Percentiles rank a stretch among this genome's conserved stretches.
phyloP scores from a whole-genome alignment of 2,113 vertebrate genomes.

The Caloenas nicobarica region DNA sequence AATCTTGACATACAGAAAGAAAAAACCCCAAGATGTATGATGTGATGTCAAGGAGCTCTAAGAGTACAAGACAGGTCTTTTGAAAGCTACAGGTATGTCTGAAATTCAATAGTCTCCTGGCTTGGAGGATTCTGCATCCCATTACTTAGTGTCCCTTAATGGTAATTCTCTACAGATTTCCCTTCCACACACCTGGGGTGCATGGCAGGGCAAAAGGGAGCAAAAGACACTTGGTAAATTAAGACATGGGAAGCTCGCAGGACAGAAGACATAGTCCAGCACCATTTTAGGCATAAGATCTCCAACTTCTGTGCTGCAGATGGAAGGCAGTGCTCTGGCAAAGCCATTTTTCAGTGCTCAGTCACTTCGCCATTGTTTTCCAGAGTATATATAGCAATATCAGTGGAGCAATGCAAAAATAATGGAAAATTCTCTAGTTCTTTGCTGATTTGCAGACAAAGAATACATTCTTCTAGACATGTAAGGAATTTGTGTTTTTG shows the following conservation, averaged over 20 bases:
- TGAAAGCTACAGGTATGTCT: not conserved
- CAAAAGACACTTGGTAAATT: not conserved
- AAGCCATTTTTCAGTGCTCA: not conserved
- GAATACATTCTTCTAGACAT: not conserved
- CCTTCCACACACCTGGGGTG: too few relatives aligned
- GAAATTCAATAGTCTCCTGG: not conserved
- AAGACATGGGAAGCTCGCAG: not conserved
- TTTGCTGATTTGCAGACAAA: not conserved
- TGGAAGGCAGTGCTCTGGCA: not conserved
- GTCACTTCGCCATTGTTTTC: not conserved
- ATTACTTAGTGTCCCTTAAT: not conserved
- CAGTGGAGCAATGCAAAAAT: not conserved
- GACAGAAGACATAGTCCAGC: not conserved
- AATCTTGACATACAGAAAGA: fast-evolving
- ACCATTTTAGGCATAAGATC: not conserved
- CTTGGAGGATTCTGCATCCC: not conserved
- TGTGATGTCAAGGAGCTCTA: not conserved
- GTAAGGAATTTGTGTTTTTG: not conserved
- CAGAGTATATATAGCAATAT: not conserved
- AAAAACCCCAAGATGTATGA: not conserved
- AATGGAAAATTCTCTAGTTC: not conserved
- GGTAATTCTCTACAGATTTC: not conserved
- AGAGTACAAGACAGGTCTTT: not conserved
- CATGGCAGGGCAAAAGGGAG: not conserved
- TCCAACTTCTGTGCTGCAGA: not conserved